Conservation (phyloP, 1,140 invertebrate species). For the Polyergus mexicanus region DNA sequence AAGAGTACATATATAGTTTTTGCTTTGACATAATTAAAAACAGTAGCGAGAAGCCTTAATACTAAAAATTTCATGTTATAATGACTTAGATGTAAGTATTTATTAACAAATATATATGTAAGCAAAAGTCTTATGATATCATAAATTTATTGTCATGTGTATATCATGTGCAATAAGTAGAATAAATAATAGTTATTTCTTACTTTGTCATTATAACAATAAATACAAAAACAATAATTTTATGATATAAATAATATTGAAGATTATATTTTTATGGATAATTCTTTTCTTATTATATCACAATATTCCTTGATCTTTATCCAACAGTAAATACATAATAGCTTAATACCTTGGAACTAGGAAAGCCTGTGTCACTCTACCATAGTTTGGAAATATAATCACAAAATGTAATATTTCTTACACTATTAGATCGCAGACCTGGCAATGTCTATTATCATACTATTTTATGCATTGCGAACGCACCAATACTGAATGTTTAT, state of each 20-base stretch:
- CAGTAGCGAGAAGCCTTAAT: not conserved
- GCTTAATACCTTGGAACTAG: constrained; percentile 16
- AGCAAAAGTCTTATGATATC: not conserved
- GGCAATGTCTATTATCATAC: not conserved
- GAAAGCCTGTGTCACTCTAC: not conserved
- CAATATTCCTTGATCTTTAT: constrained; percentile 44
- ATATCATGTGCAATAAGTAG: not conserved
- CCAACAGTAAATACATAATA: constrained; percentile 6
- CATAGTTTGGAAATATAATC: not conserved
- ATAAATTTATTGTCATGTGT: constrained; percentile 23
- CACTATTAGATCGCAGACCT: not conserved
- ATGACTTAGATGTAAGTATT: constrained; percentile 16
- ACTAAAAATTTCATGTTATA: constrained; percentile 23
- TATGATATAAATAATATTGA: constrained; percentile 47
- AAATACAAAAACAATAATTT: constrained; percentile 39
- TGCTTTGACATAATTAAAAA: no score
- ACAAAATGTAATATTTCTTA: constrained; percentile 22
- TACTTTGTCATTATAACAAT: not conserved
- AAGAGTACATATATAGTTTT: no score
- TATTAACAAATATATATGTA: constrained; percentile 11
- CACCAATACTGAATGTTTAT: constrained; percentile 32
- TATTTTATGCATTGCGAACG: constrained; percentile 5
- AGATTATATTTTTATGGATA: not conserved
- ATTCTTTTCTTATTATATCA: constrained; percentile 47
- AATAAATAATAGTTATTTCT: not conserved